Base-by-base conservation (phyloP, 2,113 vertebrate genomes). In the Oryzias celebensis region DNA sequence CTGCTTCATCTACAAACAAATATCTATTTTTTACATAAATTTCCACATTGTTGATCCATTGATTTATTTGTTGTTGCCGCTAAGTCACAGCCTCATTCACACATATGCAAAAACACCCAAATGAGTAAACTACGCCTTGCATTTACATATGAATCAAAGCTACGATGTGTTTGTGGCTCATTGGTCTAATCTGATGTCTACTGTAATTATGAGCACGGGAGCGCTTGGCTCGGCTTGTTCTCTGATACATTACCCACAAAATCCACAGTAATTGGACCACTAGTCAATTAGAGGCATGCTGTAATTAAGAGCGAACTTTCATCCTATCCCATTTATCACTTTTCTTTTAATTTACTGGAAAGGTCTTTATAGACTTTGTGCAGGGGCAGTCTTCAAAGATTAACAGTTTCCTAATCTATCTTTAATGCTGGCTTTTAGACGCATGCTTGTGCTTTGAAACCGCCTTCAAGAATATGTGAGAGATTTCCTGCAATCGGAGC, bases 231-330 rank as follows among this genome's bases (percentile, higher is more conserved):
- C 59, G n/a, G 46, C 44, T 64, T 17, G 0, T 58, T 67, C 58
- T 17, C 68, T 55, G 52, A 75, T 67, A 74, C 68, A 76, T 80
- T 68, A 72, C 45, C 69, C 69, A 70, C 45, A 75, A 57, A 80
- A 73, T 58, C 49, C 71, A 69, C 65, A 67, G 73, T 85, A 84
- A 88, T 86, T 84, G 82, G 76, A 65, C 64, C 47, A 72, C 42
- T 68, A 82, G 70, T 73, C 83, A 85, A 77, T 88, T 87, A 89
- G 73, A 84, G 62, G 31, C 6, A n/a, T 59, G 20, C 55, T 64
- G 74, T 85, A 81, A 86, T 87, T 81, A 81, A 81, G 73, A 77
- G 59, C 58, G 79, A 83, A 82, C 82, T 84, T 75, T 79, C 59
- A 65, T 71, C 67, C 51, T 20, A 49, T 58, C 52, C 75, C 59